Percentiles rank a stretch among this genome's conserved stretches.
These are phyloP conservation scores for Ochropacha duplaris DNA, from an alignment of 2,888 invertebrate species.

Conservation along the genomic window DNA sequence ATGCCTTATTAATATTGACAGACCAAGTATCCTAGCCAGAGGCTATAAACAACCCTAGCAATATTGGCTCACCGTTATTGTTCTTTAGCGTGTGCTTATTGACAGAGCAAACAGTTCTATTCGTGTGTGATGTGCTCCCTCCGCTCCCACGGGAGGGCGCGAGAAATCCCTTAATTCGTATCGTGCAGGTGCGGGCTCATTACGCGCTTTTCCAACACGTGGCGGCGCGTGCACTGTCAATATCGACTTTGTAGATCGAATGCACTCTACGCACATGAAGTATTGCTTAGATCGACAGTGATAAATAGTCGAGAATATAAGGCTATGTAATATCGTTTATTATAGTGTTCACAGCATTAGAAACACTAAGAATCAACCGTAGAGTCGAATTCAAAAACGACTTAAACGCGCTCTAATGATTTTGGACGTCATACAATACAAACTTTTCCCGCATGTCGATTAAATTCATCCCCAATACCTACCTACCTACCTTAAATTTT, in stretches of 20 bases:
- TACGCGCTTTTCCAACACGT: conserved; percentile 76
- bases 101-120: conserved; percentile 68
- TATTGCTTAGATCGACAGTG: conserved; percentile 52
- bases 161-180: conserved; percentile 81
- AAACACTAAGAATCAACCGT: too few relatives aligned
- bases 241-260: conserved; percentile 53
- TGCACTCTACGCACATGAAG: conserved; percentile 53
- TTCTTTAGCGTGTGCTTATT: conserved; percentile 58
- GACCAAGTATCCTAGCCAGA: conserved; percentile 33
- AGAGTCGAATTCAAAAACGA: neutral
- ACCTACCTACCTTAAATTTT: conserved; percentile 17
- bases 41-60: conserved; percentile 38
- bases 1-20: conserved; percentile 31
- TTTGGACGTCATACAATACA: conserved; percentile 10
- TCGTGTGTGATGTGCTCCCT: conserved; percentile 46
- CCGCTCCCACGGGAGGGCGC: conserved; percentile 81
- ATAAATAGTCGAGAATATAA: conserved; percentile 28
- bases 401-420: neutral
- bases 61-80: conserved; percentile 64
- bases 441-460: conserved; percentile 16
- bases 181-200: conserved; percentile 80
- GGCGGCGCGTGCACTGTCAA: conserved; percentile 64
- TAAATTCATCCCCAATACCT: conserved; percentile 13
- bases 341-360: neutral
- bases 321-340: conserved; percentile 2